Evolutionary conservation across 92 coral and sea anemone genomes (phyloP).

Genomic region (Porites lobata): DNA sequence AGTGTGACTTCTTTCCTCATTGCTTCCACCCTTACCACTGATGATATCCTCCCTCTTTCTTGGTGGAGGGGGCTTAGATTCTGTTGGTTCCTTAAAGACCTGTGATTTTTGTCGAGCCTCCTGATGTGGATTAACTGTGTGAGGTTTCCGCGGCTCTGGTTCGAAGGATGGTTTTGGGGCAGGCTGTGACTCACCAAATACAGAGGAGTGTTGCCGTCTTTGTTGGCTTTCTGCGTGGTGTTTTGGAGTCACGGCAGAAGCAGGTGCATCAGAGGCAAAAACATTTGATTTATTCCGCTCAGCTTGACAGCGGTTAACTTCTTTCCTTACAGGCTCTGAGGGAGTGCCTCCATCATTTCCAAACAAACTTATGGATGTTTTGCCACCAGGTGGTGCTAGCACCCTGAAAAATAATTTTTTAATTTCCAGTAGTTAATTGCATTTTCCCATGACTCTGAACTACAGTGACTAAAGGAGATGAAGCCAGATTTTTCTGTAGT

Average conservation of each 20-base stretch:
- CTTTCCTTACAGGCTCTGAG: constrained; percentile 23
- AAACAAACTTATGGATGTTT: constrained; percentile 86
- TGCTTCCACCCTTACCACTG: constrained; percentile 9
- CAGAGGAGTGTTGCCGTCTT: constrained; percentile 86
- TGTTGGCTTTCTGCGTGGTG: constrained; percentile 80
- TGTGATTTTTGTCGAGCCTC: constrained; percentile 41
- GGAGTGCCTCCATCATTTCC: constrained; percentile 55
- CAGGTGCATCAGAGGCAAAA: constrained; percentile 64
- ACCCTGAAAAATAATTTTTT: constrained; percentile 51
- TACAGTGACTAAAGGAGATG: too few species aligned
- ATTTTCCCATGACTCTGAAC: not conserved
- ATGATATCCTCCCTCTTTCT: constrained; percentile 16
- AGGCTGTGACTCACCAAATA: constrained; percentile 77
- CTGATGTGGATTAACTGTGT: constrained; percentile 50
- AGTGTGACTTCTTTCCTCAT: constrained; percentile 43
- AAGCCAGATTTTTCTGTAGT: too few species aligned
- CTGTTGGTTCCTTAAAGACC: constrained; percentile 31
- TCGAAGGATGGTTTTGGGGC: constrained; percentile 50
- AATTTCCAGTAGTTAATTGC: not conserved
- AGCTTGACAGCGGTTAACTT: constrained; percentile 85
- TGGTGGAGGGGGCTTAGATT: constrained; percentile 34
- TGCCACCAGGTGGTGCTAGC: constrained; percentile 99
- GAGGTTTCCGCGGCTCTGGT: constrained; percentile 62
- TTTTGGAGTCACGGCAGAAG: constrained; percentile 3
- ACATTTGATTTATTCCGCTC: constrained; percentile 92